These are phyloP conservation scores for Melanostoma scalare DNA, from an alignment of 2,888 invertebrate species.

Conservation along the genomic window DNA sequence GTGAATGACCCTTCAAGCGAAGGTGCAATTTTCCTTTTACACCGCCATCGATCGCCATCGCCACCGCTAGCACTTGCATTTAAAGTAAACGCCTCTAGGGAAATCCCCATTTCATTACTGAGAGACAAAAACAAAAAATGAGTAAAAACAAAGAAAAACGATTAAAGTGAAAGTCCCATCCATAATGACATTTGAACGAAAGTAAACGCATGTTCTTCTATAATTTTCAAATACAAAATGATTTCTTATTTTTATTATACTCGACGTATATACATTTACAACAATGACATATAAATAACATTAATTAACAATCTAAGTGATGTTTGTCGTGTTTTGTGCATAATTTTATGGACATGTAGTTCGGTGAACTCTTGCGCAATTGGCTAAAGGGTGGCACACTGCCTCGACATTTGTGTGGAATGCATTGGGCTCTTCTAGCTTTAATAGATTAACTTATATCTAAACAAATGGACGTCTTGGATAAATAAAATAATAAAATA, in stretches of 20 bases:
- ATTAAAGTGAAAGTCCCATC: slow-evolving; percentile 65
- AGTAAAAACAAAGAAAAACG: slow-evolving; percentile 10
- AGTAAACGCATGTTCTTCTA: slow-evolving; percentile 45
- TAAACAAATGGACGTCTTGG: slow-evolving; percentile 53
- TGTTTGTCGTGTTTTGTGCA: slow-evolving; percentile 26
- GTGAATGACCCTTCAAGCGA: slow-evolving; percentile 49
- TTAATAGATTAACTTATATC: slow-evolving; percentile 33
- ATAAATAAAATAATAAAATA: slow-evolving; percentile 71
- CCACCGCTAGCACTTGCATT: slow-evolving; percentile 11
- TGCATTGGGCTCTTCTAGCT: slow-evolving; percentile 64
- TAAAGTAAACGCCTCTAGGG: background rate
- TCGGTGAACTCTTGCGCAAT: slow-evolving; percentile 26
- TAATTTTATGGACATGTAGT: slow-evolving; percentile 4
- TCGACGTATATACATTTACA: slow-evolving; percentile 49
- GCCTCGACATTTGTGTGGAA: slow-evolving; percentile 20
- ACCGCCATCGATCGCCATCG: no score
- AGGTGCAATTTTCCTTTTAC: slow-evolving; percentile 39
- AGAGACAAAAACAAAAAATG: slow-evolving; percentile 34
- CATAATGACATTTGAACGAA: slow-evolving; percentile 20
- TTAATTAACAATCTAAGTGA: slow-evolving; percentile 63
- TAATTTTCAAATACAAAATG: slow-evolving; percentile 12
- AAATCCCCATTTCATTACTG: slow-evolving; percentile 7
- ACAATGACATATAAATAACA: slow-evolving; percentile 68
- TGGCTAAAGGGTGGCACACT: slow-evolving; percentile 3
- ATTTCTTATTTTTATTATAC: slow-evolving; percentile 35